Evolutionary conservation across 1,140 invertebrate species (phyloP), one percentile per base, ranked within the genome.

Genomic region (Dermatophagoides farinae): DNA sequence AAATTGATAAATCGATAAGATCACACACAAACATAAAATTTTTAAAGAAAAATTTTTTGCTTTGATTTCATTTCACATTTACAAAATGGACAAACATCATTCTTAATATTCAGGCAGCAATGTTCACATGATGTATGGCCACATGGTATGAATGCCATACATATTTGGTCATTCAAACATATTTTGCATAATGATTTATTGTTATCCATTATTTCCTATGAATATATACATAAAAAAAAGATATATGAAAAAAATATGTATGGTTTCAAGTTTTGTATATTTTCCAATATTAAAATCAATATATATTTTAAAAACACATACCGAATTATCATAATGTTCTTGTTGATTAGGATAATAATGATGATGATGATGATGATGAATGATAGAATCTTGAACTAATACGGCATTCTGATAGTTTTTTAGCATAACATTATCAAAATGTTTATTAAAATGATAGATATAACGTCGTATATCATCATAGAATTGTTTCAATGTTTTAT

Each of bases 81-180:
- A 68, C 85, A 88, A 1, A 86, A 72, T 0, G 85, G 85, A 69
- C 85, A 87, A 52, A 79, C 76, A 61, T 80, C 78, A 71, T 84
- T 85, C 65, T 31, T 31, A 31, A 31, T 31, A 8, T 81, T 70
- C 39, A 71, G 74, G 0, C 83, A 82, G 69, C 85, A 88, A 22
- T 77, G 72, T 25, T 75, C 70, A 71, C 85, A 87, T 63, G 82
- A 83, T 20, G 85, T 78, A 71, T 88, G 85, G 43, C 80, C 76
- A 69, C 85, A 88, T 6, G 84, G 84, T 71, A 84, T 80, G 72
- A 88, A 82, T 60, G 83, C 81, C n/a, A 82, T 82, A 73, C 85
- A 80, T 65, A 86, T 79, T 61, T 78, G 76, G 37, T 76, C 76
- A 71, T 87, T 85, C 83, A 86, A 86, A 67, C 85, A 88, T 63